Evolutionary conservation across 2,113 vertebrate genomes (phyloP), one percentile per base, ranked within the genome.

Genomic region (Lagopus muta): DNA sequence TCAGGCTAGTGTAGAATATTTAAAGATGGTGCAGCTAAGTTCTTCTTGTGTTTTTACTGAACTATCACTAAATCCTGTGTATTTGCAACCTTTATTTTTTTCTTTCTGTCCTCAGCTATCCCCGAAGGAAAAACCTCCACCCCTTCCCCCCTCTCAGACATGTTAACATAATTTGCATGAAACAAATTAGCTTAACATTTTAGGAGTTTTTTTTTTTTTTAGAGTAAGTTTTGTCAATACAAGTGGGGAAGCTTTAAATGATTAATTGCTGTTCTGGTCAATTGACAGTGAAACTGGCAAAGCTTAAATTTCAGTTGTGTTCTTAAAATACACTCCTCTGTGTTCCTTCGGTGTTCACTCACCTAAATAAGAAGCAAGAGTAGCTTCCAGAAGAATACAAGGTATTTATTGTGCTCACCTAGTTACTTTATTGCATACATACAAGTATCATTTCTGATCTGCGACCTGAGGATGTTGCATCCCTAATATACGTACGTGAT

Each of bases 281-380:
- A 73, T 92, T 94, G 94, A 96, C 86, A 83, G 88, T 82, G 91
- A 81, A 97, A 93, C 91, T 97, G 93, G 61, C 94, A 91, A 90
- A 94, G 87, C 90, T 95, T 88, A 73, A 69, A 89, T 97, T 95
- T 92, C 87, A 96, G 1, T 87, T 94, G 72, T 88, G 85, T 96
- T 96, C 62, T 92, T 84, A 88, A 94, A 83, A 94, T 27, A 45
- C 45, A 30, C 79, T 88, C 30, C 75, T 92, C 72, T 97, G 78
- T 81, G 40, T 42, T 92, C 86, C 12, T 54, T 54, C 13, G 3
- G 27, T 54, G 52, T 54, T 54, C 52, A 50, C 79, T 91, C 78
- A 71, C 73, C 25, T 67, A 75, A 64, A 67, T 75, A 83, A 95
- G 79, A 96, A 95, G 86, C 83, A 86, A 62, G 66, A 88, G 65